Percentiles rank a stretch among this genome's conserved stretches.
These are phyloP conservation scores for Zeuzera pyrina DNA, from an alignment of 2,888 invertebrate species.

Conservation along the genomic window DNA sequence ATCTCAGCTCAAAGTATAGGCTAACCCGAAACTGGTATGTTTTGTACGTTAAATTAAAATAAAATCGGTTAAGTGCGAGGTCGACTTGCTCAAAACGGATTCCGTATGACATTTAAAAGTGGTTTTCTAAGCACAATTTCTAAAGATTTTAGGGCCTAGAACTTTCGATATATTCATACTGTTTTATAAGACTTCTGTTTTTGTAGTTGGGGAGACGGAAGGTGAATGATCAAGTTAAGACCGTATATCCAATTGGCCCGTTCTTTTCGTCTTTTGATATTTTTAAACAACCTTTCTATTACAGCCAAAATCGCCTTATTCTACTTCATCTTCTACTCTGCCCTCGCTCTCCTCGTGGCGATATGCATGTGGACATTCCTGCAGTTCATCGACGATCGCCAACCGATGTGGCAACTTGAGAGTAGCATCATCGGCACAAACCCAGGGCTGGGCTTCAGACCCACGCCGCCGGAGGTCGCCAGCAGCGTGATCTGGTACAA, in stretches of 20 bases:
- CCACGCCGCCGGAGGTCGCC: conserved; percentile 89
- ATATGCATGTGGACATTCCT: conserved; percentile 96
- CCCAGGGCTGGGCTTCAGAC: conserved; percentile 96
- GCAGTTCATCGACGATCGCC: conserved; percentile 89
- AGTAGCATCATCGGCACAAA: conserved; percentile 93
- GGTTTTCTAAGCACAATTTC: no score
- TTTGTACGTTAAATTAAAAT: no score
- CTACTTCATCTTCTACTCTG: conserved; percentile 94
- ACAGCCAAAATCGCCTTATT: conserved; percentile 95
- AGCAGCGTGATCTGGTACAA: conserved; percentile 97
- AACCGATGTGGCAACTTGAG: conserved; percentile 91
- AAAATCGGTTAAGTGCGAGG: no score
- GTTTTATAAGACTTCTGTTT: no score
- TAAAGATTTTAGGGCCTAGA: no score
- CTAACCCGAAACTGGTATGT: no score
- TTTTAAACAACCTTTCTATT: conserved; percentile 29
- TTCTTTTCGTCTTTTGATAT: not conserved
- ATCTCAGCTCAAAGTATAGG: no score
- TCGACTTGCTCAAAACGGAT: no score
- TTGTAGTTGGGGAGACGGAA: no score
- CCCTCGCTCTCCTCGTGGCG: conserved; percentile 92
- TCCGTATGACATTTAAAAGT: no score
- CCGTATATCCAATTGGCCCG: not conserved
- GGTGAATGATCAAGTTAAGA: no score
- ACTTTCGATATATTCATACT: no score